phyloP scores from a whole-genome alignment of 2,113 vertebrate species.

The Zapus hudsonius region DNA sequence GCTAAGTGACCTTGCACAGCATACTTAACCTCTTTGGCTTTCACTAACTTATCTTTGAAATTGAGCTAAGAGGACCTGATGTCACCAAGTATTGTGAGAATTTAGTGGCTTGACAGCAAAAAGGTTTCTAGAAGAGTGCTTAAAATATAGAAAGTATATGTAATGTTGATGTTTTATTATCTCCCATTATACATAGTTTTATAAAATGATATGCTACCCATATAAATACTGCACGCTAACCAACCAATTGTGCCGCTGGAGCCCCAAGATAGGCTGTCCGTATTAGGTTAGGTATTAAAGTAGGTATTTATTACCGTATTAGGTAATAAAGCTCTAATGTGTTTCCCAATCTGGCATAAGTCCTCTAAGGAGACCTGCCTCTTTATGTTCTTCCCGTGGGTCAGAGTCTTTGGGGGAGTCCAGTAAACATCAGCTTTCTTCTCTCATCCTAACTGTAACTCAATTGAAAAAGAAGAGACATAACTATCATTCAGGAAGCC shows the following conservation, averaged over 20 bases:
- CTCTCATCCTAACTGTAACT: neutral
- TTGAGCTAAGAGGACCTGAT: neutral
- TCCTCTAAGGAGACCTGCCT: neutral
- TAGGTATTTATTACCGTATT: no score
- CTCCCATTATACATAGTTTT: neutral
- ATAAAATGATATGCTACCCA: no score
- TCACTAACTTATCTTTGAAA: neutral
- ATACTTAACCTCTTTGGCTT: neutral
- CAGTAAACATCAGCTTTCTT: neutral
- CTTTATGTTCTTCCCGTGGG: neutral
- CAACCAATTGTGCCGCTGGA: no score
- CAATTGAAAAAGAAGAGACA: neutral
- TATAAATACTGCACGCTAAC: no score
- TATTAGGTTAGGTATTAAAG: no score
- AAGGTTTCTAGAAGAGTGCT: neutral
- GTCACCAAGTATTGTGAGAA: neutral
- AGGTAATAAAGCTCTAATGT: neutral
- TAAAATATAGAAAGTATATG: neutral
- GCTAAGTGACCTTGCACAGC: neutral
- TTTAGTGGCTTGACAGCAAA: neutral
- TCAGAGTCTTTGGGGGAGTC: neutral
- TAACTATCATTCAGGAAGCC: neutral
- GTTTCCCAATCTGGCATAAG: neutral
- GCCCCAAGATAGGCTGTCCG: no score
- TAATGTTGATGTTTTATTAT: constrained; percentile 14